Conservation (phyloP, 2,797 vertebrate species). For the Ptychobarbus kaznakovi region DNA sequence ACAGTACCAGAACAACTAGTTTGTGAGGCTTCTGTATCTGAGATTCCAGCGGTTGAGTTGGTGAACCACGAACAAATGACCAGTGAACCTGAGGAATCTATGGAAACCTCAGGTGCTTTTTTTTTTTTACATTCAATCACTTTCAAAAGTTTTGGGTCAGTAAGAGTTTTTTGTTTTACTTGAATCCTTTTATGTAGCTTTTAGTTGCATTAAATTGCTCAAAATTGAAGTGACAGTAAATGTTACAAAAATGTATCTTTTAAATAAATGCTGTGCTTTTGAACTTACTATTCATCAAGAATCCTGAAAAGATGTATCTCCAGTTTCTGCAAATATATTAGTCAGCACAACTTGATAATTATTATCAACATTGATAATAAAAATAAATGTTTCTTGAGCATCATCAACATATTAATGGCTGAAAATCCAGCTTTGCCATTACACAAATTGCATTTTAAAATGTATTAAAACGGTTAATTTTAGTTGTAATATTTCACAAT, state of each 20-base stretch:
- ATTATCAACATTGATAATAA: not conserved
- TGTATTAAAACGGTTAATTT: not conserved
- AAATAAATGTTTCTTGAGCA: not conserved
- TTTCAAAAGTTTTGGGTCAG: not conserved
- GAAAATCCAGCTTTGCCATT: not conserved
- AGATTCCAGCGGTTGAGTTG: not conserved
- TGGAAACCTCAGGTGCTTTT: slow-evolving; percentile 55
- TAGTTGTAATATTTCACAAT: not conserved
- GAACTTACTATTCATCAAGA: not conserved
- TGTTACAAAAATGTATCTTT: not conserved
- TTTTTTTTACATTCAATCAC: not conserved
- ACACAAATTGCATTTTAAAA: not conserved
- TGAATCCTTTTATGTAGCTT: not conserved
- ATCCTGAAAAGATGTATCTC: not conserved
- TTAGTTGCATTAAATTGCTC: not conserved
- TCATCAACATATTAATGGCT: not conserved
- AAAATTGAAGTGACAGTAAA: not conserved
- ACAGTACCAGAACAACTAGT: slow-evolving; percentile 43
- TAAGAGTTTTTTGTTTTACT: not conserved
- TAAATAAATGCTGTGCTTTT: not conserved
- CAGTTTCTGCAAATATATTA: not conserved
- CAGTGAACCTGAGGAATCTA: slow-evolving; percentile 60
- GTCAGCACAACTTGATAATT: not conserved
- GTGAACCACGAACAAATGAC: slow-evolving; percentile 54
- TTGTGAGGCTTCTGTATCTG: slow-evolving; percentile 3